A percentile compares a stretch with the other conserved stretches of the same genome.
Conservation (phyloP, 2,113 vertebrate genomes). For the Ursus arctos region DNA sequence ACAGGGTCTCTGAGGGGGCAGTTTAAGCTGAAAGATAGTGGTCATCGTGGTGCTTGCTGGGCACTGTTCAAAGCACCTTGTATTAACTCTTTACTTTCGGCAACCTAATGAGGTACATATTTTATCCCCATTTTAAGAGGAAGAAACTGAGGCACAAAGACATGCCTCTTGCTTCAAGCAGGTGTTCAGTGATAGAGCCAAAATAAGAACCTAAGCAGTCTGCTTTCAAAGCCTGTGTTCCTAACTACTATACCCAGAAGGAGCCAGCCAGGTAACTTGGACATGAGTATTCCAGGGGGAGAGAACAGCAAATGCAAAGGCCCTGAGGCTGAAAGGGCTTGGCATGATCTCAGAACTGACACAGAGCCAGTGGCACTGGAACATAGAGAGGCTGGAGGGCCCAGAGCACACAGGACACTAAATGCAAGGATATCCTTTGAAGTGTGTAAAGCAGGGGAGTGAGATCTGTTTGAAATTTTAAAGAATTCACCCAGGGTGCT, state of each 20-base stretch:
- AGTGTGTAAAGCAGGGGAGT: background rate
- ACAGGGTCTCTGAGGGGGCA: background rate
- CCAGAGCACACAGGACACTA: background rate
- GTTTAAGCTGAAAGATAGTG: background rate
- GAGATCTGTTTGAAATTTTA: background rate
- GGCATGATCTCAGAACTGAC: background rate
- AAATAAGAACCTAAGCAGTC: background rate
- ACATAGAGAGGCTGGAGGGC: background rate
- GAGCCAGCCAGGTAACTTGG: background rate
- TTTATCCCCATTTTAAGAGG: background rate
- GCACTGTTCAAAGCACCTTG: background rate
- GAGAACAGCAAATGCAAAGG: background rate
- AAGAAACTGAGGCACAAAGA: background rate
- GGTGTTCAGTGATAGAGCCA: background rate
- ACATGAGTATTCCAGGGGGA: background rate
- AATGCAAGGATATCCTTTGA: background rate
- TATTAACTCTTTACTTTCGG: background rate
- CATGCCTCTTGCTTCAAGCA: background rate
- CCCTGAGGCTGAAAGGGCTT: background rate
- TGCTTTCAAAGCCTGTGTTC: conserved; percentile 24
- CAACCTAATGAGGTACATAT: background rate
- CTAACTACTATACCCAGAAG: background rate
- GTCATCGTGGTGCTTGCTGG: background rate
- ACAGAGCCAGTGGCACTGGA: background rate
- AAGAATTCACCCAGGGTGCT: background rate